Evolutionary conservation across 2,113 vertebrate species (phyloP), one percentile per base, ranked within the genome.

Genomic region (Donacobius atricapilla): DNA sequence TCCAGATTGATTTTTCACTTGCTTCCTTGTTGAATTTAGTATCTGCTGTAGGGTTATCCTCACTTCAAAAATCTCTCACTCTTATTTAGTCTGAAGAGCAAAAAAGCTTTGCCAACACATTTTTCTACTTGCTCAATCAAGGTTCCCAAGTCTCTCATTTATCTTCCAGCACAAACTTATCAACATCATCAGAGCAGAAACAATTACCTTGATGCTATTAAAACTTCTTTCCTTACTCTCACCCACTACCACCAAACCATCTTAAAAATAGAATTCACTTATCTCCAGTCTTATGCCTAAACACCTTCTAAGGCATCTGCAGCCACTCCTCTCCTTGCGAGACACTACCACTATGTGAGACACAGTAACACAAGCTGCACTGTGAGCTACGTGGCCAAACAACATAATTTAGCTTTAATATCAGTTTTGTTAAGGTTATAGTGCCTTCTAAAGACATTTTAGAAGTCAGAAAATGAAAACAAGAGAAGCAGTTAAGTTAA

Each of bases 1-100:
- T 94, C 68, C 48, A 89, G 77, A 94, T 93, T 86, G 79, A 86
- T 90, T 88, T 88, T 89, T 80, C 72, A 94, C 48, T 93, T 75
- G 47, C 68, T 92, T 92, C 68, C 71, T 83, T 68, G 28, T 71
- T 3, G 2, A 88, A 20, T 77, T 78, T 61, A 96, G 71, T 72
- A 56, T 44, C 76, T 80, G 33, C 47, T 69, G 7, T 86, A 93
- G 78, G 37, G 53, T 75, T 78, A 71, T 14, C n/a, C 25, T 89
- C 48, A 60, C n/a, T 82, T 88, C 16, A 92, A 68, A 92, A 88
- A 40, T 15, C 35, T 64, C 45, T 65, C 24, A 15, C 16, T 73
- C 69, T 71, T 40, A 54, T 5, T 83, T 68, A 72, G 44, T 30
- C 33, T 63, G 19, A 71, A 68, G 33, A 90, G 10, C 24, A 47